Base-by-base conservation (phyloP, 2,797 vertebrate genomes). In the Capromys pilorides region DNA sequence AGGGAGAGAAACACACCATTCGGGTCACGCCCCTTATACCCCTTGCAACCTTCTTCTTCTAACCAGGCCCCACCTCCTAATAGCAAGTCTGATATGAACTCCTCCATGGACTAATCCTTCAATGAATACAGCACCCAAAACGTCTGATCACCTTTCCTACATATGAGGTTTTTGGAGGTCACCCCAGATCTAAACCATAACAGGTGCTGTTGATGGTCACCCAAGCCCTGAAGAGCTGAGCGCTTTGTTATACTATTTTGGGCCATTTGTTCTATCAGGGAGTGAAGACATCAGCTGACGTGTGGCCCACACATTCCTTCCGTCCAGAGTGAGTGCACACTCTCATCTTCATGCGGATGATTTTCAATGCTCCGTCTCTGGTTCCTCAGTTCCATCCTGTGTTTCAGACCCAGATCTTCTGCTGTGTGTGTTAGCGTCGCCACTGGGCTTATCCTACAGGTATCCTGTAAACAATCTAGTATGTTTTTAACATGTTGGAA, bases 361-460 rank as follows among this genome's bases (percentile, higher is more conserved):
- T 33, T 36, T 73, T 6, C 39, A 26, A 39, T 71, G 39, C 7
- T 16, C 64, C 0, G 0, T 3, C 31, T 69, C 36, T 71, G 28
- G 39, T n/a, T 24, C 49, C 3, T 39, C 36, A 7, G 6, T 26
- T 78, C 80, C 26, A 39, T 64, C 36, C 51, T 31, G 67, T 18
- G 67, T 62, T 77, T 69, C 79, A 75, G 28, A 39, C 66, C 51
- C 67, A 0, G 4, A 7, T 54, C 21, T 33, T 77, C 39, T n/a
- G 28, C 19, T 0, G 1, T 0, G 0, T 1, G 5, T 22, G 22
- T 51, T 28, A 78, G 33, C 9, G 14, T 80, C 75, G 36, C 49
- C 5, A 14, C 24, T 26, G 18, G 12, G 4, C 2, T n/a, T n/a
- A 21, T 28, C 51, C 26, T 24, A 5, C 21, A 28, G 49, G 57